Percentiles rank a stretch among this genome's conserved stretches.
These are phyloP conservation scores for Anoplius nigerrimus DNA, from an alignment of 2,888 invertebrate genomes.

Conservation along the genomic window DNA sequence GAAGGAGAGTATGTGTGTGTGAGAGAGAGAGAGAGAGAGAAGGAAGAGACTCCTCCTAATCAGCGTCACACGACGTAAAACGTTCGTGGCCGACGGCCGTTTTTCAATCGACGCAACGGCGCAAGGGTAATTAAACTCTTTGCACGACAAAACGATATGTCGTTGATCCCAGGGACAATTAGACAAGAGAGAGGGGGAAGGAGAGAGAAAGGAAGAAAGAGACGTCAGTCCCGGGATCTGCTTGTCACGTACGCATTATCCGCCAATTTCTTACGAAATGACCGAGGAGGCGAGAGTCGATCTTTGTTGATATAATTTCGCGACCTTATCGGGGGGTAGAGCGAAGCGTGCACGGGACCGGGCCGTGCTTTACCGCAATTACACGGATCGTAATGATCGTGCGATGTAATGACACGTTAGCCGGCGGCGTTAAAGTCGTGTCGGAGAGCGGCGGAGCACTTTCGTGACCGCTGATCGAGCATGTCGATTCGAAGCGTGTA, in stretches of 20 bases:
- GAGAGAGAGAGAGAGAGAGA: no score
- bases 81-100: no score
- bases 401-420: constrained; percentile 48
- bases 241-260: constrained; percentile 8
- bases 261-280: no score
- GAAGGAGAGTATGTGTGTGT: no score
- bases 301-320: constrained; percentile 45
- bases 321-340: constrained; percentile 28
- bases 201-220: constrained; percentile 3
- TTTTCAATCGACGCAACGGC: no score
- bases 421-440: constrained; percentile 33
- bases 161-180: neutral
- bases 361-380: constrained; percentile 35
- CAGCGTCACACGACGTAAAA: no score
- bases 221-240: constrained; percentile 31
- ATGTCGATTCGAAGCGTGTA: neutral
- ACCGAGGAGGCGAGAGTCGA: neutral
- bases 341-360: constrained; percentile 1
- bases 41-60: no score
- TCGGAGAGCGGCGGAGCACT: constrained; percentile 23
- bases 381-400: constrained; percentile 37
- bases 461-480: constrained; percentile 44
- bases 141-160: neutral
- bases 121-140: no score
- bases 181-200: neutral